Conservation (phyloP, 2,113 vertebrate species). For the Petaurus breviceps region DNA sequence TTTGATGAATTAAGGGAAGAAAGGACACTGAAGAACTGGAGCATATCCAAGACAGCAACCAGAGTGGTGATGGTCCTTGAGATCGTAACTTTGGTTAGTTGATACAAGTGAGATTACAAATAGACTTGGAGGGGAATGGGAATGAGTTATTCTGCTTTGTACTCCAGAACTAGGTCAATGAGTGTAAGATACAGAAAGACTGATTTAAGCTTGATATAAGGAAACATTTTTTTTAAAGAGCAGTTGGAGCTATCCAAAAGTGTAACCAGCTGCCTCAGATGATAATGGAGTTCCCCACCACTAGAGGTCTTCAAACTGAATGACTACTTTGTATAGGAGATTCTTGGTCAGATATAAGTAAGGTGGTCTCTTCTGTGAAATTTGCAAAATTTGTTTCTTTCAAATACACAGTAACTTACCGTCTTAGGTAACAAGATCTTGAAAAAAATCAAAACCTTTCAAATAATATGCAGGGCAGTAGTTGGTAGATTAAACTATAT, state of each 20-base stretch:
- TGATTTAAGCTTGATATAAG: background rate
- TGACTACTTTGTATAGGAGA: background rate
- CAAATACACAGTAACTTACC: background rate
- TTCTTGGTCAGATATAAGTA: background rate
- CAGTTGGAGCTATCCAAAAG: background rate
- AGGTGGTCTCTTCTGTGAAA: background rate
- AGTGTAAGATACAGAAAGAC: background rate
- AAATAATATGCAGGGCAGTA: background rate
- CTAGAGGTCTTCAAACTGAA: background rate
- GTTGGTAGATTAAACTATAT: conserved; percentile 19
- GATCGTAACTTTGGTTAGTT: background rate
- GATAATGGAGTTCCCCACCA: background rate
- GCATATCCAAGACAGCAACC: background rate
- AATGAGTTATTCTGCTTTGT: background rate
- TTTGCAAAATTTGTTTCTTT: background rate
- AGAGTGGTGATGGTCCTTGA: background rate
- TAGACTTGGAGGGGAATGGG: background rate
- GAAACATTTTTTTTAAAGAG: background rate
- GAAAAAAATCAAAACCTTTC: background rate
- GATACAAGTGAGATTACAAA: background rate
- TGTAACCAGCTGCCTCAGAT: background rate
- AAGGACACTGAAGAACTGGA: background rate
- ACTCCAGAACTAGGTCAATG: background rate
- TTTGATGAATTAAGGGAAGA: background rate
- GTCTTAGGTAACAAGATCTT: background rate